Evolutionary conservation across 2,113 vertebrate species (phyloP), one percentile per base, ranked within the genome.

Genomic region (Hydrolagus affinis): DNA sequence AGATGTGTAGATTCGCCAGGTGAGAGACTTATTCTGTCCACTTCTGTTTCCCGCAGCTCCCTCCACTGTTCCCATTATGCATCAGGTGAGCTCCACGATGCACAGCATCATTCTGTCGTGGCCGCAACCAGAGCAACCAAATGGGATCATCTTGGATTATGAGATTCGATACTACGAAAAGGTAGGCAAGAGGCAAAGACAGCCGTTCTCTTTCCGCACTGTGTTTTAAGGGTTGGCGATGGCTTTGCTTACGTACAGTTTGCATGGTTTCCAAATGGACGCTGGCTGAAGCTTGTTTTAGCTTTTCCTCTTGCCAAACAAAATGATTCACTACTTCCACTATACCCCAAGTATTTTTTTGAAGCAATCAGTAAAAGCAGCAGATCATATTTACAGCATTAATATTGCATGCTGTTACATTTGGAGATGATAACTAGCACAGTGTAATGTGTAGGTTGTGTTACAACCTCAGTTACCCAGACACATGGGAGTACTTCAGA

Each of bases 41-140:
- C 19, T 70, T 94, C 88, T 91, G 88, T 75, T 86, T 91, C 0
- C 15, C 75, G 85, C 93, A 99, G 98, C 97, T 86, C 98, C 98
- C 64, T 99, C 98, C 87, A 97, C 95, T 0, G 96, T 99, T 90
- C 97, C 97, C 90, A 97, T 99, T 90, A 98, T 99, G 96, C 98
- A 99, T 92, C 98, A 99, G 92, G 97, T 99, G 91, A 98, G 97
- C 88, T 97, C 98, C 87, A 98, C 97, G 1, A 98, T 99, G 98
- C 96, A 95, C 87, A 98, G 96, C 93, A 98, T 99, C 94, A 99
- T 97, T 0, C 89, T 99, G 86, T 99, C 98, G 3, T 99, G 98
- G 98, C 97, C 98, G 8, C 97, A 99, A 89, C 98, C 98, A 0
- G 98, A 99, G 85, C 98, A 99, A 89, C 97, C 98, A 90, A 99